Percentiles rank a stretch among this genome's conserved stretches.
Evolutionary conservation across 2,888 invertebrate genomes (phyloP).

Genomic region (Phyllotreta striolata): DNA sequence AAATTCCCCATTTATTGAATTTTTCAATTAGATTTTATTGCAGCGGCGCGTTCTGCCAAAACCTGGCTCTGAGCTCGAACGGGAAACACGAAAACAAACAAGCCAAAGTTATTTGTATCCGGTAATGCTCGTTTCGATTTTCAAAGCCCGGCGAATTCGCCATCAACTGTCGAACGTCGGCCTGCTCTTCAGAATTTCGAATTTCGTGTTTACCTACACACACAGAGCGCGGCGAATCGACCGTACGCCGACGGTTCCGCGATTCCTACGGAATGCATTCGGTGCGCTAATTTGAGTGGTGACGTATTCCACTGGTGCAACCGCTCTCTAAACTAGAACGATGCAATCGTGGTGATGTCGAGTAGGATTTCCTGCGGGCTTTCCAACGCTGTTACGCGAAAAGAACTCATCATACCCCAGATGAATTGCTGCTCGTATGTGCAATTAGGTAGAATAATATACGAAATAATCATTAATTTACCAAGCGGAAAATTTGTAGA

Average conservation of each 20-base stretch:
- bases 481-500: too few species aligned
- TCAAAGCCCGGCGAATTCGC: neutral
- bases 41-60: neutral
- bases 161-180: neutral
- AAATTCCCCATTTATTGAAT: too few species aligned
- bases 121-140: neutral
- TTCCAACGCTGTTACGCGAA: neutral
- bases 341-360: neutral
- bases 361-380: neutral
- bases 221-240: neutral
- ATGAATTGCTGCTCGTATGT: too few species aligned
- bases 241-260: slow-evolving; percentile 1
- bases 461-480: too few species aligned
- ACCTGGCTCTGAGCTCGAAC: neutral
- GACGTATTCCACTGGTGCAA: slow-evolving; percentile 7
- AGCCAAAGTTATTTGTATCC: slow-evolving; percentile 5
- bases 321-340: slow-evolving; percentile 4
- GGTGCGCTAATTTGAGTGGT: slow-evolving; percentile 16
- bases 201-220: slow-evolving; percentile 13
- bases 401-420: neutral
- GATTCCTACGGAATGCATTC: slow-evolving; percentile 8
- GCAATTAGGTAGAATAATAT: too few species aligned
- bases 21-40: too few species aligned
- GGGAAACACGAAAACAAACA: slow-evolving; percentile 1
- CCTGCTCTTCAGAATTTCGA: slow-evolving; percentile 14